Evolutionary conservation across 2,113 vertebrate genomes (phyloP), one percentile per base, ranked within the genome.

Genomic region (Seriola quinqueradiata): DNA sequence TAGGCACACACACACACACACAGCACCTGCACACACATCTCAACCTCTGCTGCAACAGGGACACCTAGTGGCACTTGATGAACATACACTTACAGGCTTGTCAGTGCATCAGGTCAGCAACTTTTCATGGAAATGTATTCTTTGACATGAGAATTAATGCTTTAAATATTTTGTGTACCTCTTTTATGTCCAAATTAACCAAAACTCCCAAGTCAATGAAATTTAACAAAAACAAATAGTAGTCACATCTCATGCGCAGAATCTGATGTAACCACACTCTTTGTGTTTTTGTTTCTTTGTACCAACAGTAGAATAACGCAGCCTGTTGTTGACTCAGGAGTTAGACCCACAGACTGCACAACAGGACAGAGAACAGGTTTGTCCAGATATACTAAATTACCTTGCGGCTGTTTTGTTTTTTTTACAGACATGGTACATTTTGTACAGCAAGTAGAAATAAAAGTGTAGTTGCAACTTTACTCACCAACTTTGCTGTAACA

Each of bases 11-110:
- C 13, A 76, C 19, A 75, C 44, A 64, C 19, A 77, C 14, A 17
- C 28, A 10, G 67, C 61, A 48, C 58, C 40, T 38, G 66, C 66
- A 71, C 72, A 59, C 4, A 48, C 0, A 8, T 23, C 55, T 50
- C 46, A 72, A 87, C 85, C 70, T 64, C 70, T 92, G 89, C 75
- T 83, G 78, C 92, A 90, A 90, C 72, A 90, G 87, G 19, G 91
- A 91, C 93, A 92, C 89, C 92, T 46, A 78, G 92, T 92, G 93
- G 87, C 48, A 3, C 0, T 7, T 32, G 0, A 4, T 36, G 40
- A 58, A 82, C 73, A 46, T 52, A 64, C 50, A 40, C 16, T 2
- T 57, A 2, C 2, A 2, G 16, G 8, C 4, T 8, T 19, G 7
- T 46, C 16, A 9, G 38, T 52, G 25, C 42, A 42, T 69, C 42